Evolutionary conservation across 2,797 vertebrate species (phyloP).

Genomic region (Hylomyscus alleni): DNA sequence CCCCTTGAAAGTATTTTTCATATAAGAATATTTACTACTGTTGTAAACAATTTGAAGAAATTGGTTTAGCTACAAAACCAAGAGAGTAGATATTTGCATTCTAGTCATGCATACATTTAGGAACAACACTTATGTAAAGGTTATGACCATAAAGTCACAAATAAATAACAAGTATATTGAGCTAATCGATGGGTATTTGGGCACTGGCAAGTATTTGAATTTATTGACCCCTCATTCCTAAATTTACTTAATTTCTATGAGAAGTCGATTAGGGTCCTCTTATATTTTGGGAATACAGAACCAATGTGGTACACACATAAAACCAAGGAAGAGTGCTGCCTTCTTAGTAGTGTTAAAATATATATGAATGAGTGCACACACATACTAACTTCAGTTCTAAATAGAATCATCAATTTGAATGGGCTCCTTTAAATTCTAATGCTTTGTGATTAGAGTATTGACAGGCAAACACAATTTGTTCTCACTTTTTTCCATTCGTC

Average conservation of each 20-base stretch:
- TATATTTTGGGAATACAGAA: not conserved
- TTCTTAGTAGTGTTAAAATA: not conserved
- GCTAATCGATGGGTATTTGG: not conserved
- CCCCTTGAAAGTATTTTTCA: constrained; percentile 14
- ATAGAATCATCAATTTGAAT: constrained; percentile 62
- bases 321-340: not conserved
- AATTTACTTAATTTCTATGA: constrained; percentile 53
- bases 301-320: not conserved
- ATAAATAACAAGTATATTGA: constrained; percentile 11
- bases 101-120: not conserved
- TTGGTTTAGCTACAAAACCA: constrained; percentile 30
- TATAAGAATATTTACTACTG: not conserved
- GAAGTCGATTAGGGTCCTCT: not conserved
- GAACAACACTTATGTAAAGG: not conserved
- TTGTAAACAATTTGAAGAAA: constrained; percentile 6
- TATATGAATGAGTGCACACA: no score
- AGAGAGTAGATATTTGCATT: not conserved
- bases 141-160: not conserved
- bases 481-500: not conserved
- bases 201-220: not conserved
- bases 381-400: constrained; percentile 55
- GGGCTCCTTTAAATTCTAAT: constrained; percentile 57
- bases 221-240: constrained; percentile 29
- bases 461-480: constrained; percentile 25
- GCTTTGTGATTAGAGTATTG: constrained; percentile 53